Conservation (phyloP, 2,888 invertebrate genomes). For the Eilema depressum region DNA sequence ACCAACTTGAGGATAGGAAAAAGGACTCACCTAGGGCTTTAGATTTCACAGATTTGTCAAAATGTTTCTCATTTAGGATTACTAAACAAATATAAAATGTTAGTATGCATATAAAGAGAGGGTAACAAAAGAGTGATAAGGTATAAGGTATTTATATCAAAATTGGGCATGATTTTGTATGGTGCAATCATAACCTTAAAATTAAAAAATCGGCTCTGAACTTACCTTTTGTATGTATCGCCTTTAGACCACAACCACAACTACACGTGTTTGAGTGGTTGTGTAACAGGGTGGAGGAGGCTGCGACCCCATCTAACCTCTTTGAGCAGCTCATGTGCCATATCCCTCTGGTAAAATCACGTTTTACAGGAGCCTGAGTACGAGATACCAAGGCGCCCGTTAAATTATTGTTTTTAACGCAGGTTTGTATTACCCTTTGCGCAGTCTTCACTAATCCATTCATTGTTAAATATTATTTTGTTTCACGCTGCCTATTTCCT, state of each 20-base stretch:
- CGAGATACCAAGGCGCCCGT: conserved; percentile 74
- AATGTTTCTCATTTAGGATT: conserved; percentile 64
- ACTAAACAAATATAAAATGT: conserved; percentile 56
- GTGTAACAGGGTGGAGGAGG: conserved; percentile 75
- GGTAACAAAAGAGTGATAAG: not conserved
- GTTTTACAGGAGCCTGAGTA: conserved; percentile 82
- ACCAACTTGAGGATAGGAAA: not conserved
- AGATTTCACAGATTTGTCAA: conserved; percentile 57
- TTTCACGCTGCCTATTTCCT: conserved; percentile 25
- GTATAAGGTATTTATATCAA: not conserved
- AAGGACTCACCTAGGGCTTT: conserved; percentile 77
- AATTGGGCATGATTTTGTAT: conserved; percentile 48
- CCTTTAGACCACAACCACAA: conserved; percentile 89
- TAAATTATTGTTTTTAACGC: conserved; percentile 72
- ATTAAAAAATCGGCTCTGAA: conserved; percentile 22
- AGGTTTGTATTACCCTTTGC: conserved; percentile 80
- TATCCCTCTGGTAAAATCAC: conserved; percentile 90
- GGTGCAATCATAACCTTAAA: conserved; percentile 82
- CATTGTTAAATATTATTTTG: conserved; percentile 82
- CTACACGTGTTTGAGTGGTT: conserved; percentile 89
- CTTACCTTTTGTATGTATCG: conserved; percentile 91
- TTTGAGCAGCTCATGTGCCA: conserved; percentile 90
- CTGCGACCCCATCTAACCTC: conserved; percentile 68
- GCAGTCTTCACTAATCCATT: conserved; percentile 89
- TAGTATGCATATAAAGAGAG: not conserved